These are phyloP conservation scores for Capitella teleta DNA, from an alignment of 1,140 invertebrate genomes.

Conservation along the genomic window DNA sequence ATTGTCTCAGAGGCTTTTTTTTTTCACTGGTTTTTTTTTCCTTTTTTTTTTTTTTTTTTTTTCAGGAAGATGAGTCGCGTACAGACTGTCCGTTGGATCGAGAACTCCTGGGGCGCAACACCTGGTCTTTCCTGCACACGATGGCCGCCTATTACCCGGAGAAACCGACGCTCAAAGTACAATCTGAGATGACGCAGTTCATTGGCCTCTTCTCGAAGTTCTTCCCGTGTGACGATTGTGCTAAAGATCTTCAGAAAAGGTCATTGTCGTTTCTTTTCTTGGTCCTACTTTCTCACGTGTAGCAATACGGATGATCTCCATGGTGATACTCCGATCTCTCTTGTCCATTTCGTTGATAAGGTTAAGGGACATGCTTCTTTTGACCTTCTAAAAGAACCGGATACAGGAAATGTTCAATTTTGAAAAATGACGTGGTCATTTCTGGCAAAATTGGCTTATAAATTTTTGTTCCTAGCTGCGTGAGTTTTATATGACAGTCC, in stretches of 20 bases:
- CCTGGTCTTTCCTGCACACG: constrained; percentile 92
- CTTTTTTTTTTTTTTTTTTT: no score
- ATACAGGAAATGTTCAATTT: not conserved
- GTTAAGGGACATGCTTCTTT: not conserved
- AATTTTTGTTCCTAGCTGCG: constrained; percentile 6
- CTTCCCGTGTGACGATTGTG: constrained; percentile 90
- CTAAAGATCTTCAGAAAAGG: constrained; percentile 56
- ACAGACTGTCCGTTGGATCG: constrained; percentile 41
- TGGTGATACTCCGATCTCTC: not conserved
- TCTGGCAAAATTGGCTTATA: constrained; percentile 4
- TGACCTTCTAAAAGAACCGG: constrained; percentile 1
- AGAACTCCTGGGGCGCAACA: constrained; percentile 34
- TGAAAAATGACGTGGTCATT: not conserved
- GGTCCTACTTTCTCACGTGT: not conserved
- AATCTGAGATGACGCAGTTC: constrained; percentile 68
- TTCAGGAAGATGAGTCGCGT: no score
- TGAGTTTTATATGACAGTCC: constrained; percentile 3
- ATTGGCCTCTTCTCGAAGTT: constrained; percentile 77
- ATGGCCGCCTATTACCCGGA: constrained; percentile 93
- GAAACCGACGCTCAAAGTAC: constrained; percentile 60
- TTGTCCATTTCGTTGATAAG: not conserved
- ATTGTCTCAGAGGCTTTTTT: no score
- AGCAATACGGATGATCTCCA: not conserved
- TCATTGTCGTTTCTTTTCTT: constrained; percentile 12
- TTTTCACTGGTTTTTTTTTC: no score